These are phyloP conservation scores for Euthynnus affinis DNA, from an alignment of 2,797 vertebrate genomes.

Conservation along the genomic window DNA sequence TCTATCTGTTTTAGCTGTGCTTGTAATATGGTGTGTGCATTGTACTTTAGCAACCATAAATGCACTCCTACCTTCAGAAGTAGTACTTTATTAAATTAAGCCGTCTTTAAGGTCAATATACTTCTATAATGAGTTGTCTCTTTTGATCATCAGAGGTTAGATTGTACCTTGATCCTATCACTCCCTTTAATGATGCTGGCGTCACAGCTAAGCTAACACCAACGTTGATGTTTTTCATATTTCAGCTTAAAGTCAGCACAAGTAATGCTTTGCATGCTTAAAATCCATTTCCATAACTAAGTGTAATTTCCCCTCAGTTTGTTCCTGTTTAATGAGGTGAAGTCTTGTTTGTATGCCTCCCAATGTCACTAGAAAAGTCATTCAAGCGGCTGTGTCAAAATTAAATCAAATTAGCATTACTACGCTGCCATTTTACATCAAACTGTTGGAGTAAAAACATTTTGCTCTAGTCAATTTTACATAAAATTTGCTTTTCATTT, in stretches of 20 bases:
- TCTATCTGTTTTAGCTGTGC: conserved; percentile 65
- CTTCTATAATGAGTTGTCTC: conserved; percentile 86
- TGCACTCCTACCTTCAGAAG: conserved; percentile 71
- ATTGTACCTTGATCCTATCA: conserved; percentile 77
- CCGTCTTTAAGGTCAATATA: conserved; percentile 86
- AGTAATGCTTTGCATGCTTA: conserved; percentile 99
- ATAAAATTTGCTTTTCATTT: conserved; percentile 50
- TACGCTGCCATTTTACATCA: conserved; percentile 84
- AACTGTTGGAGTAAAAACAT: conserved; percentile 73
- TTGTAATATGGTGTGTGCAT: conserved; percentile 68
- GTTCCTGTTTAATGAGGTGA: conserved; percentile 99
- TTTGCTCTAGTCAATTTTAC: conserved; percentile 53
- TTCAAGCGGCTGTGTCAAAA: conserved; percentile 95
- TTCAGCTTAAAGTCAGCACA: conserved; percentile 90
- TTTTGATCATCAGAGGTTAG: conserved; percentile 86
- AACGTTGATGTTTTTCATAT: conserved; percentile 84
- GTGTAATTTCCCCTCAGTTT: conserved; percentile 99
- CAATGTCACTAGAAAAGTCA: conserved; percentile 97
- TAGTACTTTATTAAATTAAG: conserved; percentile 84
- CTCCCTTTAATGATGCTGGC: conserved; percentile 73
- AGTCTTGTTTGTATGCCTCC: conserved; percentile 99
- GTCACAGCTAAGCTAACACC: conserved; percentile 68
- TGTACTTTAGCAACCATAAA: conserved; percentile 68
- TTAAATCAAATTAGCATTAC: conserved; percentile 95
- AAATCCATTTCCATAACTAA: conserved; percentile 99